Percentiles rank a stretch among this genome's conserved stretches.
Evolutionary conservation across 2,888 invertebrate genomes (phyloP).

Genomic region (Notocelia uddmanniana): DNA sequence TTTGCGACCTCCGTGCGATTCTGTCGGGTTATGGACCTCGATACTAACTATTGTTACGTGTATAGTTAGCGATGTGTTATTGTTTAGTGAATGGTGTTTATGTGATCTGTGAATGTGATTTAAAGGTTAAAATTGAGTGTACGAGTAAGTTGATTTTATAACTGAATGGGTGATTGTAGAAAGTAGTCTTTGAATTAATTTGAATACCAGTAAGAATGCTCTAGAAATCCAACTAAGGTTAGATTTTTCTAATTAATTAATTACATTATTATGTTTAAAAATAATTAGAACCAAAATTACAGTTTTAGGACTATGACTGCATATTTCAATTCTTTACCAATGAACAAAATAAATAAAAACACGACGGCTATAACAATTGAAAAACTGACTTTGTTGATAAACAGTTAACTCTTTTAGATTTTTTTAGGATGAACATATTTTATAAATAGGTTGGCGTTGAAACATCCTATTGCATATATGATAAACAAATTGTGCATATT

Average conservation of each 20-base stretch:
- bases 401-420: too few species aligned
- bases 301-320: neutral
- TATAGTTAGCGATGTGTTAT: constrained; percentile 21
- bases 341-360: neutral
- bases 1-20: neutral
- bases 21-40: constrained; percentile 15
- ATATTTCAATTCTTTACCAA: neutral
- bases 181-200: neutral
- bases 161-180: neutral
- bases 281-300: neutral
- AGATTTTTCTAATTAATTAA: neutral
- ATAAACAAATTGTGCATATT: neutral
- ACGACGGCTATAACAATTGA: too few species aligned
- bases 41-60: constrained; percentile 6
- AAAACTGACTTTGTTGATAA: too few species aligned
- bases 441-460: too few species aligned
- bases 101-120: constrained; percentile 1
- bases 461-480: too few species aligned
- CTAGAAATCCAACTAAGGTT: neutral
- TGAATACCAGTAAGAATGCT: neutral
- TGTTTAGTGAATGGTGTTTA: neutral
- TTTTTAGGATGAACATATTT: too few species aligned
- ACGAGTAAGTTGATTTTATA: neutral
- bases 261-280: too few species aligned
- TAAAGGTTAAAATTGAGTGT: neutral